Conservation (phyloP, 2,113 vertebrate genomes). For the Eclectus roratus region DNA sequence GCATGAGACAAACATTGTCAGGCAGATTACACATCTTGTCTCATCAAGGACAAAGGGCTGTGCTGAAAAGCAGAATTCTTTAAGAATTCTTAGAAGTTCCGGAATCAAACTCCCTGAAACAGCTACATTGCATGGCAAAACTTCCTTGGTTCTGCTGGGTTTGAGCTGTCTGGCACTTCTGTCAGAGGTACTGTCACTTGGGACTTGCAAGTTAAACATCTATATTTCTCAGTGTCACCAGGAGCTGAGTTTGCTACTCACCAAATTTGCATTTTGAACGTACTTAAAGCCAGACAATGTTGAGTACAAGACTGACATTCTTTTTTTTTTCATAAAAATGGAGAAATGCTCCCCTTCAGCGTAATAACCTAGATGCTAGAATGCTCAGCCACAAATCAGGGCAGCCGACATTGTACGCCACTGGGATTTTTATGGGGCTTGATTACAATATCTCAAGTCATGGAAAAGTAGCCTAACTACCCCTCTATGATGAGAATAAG, state of each 20-base stretch:
- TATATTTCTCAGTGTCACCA: conserved; percentile 10
- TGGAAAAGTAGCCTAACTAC: conserved; percentile 50
- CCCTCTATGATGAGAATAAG: conserved; percentile 60
- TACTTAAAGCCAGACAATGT: conserved; percentile 21
- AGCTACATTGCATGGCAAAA: background rate
- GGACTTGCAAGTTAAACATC: background rate
- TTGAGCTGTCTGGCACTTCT: background rate
- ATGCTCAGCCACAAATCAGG: conserved; percentile 51
- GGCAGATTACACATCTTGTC: background rate
- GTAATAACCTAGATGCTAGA: conserved; percentile 14
- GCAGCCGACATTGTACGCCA: background rate
- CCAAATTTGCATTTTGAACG: conserved; percentile 23
- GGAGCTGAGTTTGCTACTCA: background rate
- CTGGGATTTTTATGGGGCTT: conserved; percentile 62
- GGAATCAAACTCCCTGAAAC: background rate
- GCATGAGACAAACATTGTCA: background rate
- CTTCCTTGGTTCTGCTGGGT: background rate
- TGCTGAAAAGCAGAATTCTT: background rate
- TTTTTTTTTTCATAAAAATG: conserved; percentile 50
- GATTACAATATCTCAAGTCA: conserved; percentile 63
- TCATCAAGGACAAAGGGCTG: background rate
- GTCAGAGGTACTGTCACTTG: background rate
- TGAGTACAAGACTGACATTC: conserved; percentile 2
- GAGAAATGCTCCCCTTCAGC: conserved; percentile 34
- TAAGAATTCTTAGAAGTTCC: background rate